Percentiles rank a stretch among this genome's conserved stretches.
These are phyloP conservation scores for Spea multiplicata DNA, from an alignment of 2,113 vertebrate species.

Conservation along the genomic window DNA sequence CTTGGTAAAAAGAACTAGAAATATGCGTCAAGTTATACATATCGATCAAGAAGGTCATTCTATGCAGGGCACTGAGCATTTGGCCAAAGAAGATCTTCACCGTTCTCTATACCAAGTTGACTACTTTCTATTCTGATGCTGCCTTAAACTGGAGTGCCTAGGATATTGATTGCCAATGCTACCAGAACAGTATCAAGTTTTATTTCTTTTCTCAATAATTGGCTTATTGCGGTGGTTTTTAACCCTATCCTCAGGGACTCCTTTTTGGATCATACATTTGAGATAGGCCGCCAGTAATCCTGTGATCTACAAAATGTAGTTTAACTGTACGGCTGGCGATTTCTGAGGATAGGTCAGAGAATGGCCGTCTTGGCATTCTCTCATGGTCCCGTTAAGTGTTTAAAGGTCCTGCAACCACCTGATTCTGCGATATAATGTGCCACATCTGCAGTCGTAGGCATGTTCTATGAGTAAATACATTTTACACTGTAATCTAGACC, in stretches of 20 bases:
- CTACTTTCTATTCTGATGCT: conserved; percentile 74
- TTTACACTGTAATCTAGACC: conserved; percentile 23
- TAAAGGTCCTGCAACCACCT: background rate
- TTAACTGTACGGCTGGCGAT: background rate
- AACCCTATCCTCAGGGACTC: conserved; percentile 41
- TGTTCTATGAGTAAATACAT: conserved; percentile 57
- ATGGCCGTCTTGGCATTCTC: background rate
- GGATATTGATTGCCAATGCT: conserved; percentile 73
- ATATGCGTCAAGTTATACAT: conserved; percentile 63
- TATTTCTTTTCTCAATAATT: conserved; percentile 4
- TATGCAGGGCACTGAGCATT: conserved; percentile 66
- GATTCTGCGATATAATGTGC: conserved; percentile 44
- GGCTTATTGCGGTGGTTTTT: background rate
- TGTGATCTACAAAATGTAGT: background rate
- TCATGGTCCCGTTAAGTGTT: conserved; percentile 13
- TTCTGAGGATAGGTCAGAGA: conserved; percentile 33
- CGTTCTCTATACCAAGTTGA: conserved; percentile 67
- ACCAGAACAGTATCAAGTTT: conserved; percentile 65
- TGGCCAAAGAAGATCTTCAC: conserved; percentile 63
- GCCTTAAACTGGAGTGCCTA: conserved; percentile 85
- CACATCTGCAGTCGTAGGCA: conserved; percentile 64
- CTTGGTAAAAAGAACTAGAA: conserved; percentile 57
- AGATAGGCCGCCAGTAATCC: background rate
- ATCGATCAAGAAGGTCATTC: conserved; percentile 58
- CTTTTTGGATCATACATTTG: conserved; percentile 34